phyloP scores from a whole-genome alignment of 2,888 invertebrate species.

The Celastrina argiolus region DNA sequence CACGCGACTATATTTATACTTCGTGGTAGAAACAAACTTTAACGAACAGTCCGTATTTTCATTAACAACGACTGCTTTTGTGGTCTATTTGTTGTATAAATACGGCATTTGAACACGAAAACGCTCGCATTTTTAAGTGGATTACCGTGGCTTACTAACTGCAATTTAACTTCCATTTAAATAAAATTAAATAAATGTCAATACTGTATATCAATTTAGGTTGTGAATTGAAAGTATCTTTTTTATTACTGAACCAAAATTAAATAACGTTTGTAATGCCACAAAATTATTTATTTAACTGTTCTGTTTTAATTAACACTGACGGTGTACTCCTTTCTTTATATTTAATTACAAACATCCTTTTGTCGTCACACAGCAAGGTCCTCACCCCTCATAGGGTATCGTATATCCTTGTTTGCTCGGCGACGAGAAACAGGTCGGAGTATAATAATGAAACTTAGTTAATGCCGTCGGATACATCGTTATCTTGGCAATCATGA shows the following conservation, averaged over 20 bases:
- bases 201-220: background rate
- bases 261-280: background rate
- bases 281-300: background rate
- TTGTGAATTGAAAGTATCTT: background rate
- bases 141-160: background rate
- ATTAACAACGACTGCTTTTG: conserved; percentile 12
- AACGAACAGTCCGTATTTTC: conserved; percentile 16
- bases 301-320: background rate
- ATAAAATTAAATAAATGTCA: background rate
- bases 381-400: background rate
- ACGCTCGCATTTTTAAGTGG: background rate
- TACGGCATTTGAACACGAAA: conserved; percentile 10
- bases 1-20: conserved; percentile 20
- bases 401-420: background rate
- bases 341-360: background rate
- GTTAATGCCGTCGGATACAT: background rate
- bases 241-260: background rate
- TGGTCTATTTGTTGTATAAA: background rate
- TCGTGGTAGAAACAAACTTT: conserved; percentile 11
- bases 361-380: background rate
- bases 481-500: conserved; percentile 20
- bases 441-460: conserved; percentile 12
- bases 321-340: background rate
- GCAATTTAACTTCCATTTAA: background rate
- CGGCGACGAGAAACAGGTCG: background rate